These are phyloP conservation scores for Trilocha varians DNA, from an alignment of 2,888 invertebrate species.

Conservation along the genomic window DNA sequence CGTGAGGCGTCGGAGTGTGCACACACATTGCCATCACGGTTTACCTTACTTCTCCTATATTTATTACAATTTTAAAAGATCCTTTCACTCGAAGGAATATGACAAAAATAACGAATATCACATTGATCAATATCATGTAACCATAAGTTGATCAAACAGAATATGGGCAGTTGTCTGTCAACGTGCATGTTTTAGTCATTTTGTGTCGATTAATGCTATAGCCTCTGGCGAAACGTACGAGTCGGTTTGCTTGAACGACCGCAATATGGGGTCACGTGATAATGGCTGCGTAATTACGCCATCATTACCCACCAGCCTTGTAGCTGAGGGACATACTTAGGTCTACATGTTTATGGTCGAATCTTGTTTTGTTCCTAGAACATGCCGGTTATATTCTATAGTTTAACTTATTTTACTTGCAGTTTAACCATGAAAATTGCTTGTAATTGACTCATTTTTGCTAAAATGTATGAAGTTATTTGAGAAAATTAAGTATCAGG, in stretches of 20 bases:
- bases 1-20: too few species aligned
- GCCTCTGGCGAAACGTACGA: slow-evolving; percentile 30
- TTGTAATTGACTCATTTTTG: background rate
- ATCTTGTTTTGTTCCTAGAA: background rate
- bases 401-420: too few species aligned
- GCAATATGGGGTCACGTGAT: slow-evolving; percentile 68
- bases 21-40: too few species aligned
- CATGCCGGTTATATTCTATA: too few species aligned
- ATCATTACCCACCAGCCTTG: slow-evolving; percentile 38
- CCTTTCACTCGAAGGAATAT: background rate
- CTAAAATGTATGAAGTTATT: background rate
- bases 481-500: background rate
- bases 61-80: background rate
- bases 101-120: too few species aligned
- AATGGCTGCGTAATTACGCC: slow-evolving; percentile 64
- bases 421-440: background rate
- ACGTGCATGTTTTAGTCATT: slow-evolving; percentile 26
- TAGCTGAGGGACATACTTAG: slow-evolving; percentile 2
- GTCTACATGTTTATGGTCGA: background rate
- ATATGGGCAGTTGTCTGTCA: slow-evolving; percentile 20
- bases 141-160: background rate
- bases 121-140: background rate
- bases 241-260: slow-evolving; percentile 36
- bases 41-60: too few species aligned
- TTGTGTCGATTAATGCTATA: slow-evolving; percentile 32